Evolutionary conservation across 2,113 vertebrate genomes (phyloP).

Genomic region (Xiphophorus maculatus): DNA sequence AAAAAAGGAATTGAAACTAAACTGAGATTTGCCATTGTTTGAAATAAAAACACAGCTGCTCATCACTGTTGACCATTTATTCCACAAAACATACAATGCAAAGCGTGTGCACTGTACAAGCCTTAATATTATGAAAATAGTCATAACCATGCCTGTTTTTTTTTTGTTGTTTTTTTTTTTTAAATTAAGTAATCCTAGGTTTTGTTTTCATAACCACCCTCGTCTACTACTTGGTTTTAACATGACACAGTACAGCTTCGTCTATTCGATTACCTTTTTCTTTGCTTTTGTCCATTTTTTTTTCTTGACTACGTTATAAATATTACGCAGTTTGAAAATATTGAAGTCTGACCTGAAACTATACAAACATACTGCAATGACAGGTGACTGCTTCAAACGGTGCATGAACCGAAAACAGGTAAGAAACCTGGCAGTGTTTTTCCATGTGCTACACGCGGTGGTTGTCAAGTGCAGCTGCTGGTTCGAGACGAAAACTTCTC

Average conservation of each 20-base stretch:
- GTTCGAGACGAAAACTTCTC: conserved; percentile 58
- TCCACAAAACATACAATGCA: conserved; percentile 84
- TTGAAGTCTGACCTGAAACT: conserved; percentile 70
- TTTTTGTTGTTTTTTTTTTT: conserved; percentile 45
- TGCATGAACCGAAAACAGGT: conserved; percentile 64
- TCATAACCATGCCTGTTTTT: conserved; percentile 76
- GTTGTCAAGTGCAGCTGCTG: conserved; percentile 73
- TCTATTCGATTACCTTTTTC: conserved; percentile 51
- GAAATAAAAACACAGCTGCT: conserved; percentile 37
- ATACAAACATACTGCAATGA: conserved; percentile 76
- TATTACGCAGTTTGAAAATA: conserved; percentile 74
- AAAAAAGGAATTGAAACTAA: background rate
- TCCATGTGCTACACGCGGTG: conserved; percentile 63
- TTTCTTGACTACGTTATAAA: conserved; percentile 73
- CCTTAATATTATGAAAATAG: conserved; percentile 80
- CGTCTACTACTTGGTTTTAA: conserved; percentile 52
- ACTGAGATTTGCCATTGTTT: background rate
- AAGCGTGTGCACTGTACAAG: conserved; percentile 82
- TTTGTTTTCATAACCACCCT: conserved; percentile 48
- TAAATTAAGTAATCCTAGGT: conserved; percentile 47
- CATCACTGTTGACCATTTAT: conserved; percentile 81
- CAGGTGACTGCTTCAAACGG: conserved; percentile 62
- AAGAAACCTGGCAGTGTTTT: conserved; percentile 74
- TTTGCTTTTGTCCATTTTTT: conserved; percentile 52
- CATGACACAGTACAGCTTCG: conserved; percentile 58